phyloP scores from a whole-genome alignment of 2,888 invertebrate genomes.

The Lottia scabra region DNA sequence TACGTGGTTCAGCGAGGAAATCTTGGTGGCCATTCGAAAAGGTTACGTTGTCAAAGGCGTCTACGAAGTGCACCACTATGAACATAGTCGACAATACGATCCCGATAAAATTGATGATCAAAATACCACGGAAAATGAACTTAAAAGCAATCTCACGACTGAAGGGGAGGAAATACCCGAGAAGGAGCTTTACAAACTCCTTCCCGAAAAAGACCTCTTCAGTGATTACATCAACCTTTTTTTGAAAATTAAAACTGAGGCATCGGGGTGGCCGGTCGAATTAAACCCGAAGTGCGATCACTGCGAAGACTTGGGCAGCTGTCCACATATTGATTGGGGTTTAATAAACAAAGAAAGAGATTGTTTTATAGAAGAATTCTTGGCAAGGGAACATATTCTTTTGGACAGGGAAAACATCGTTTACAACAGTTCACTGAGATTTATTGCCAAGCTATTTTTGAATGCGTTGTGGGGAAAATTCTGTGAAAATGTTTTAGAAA shows the following conservation, averaged over 20 bases:
- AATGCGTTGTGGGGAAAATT: too few relatives aligned
- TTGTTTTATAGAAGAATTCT: background rate
- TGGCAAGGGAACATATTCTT: background rate
- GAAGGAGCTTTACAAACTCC: background rate
- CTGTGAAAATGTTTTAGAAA: background rate
- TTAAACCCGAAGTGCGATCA: background rate
- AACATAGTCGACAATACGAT: background rate
- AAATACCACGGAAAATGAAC: background rate
- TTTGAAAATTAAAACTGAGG: background rate
- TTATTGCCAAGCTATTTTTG: background rate
- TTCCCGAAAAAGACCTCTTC: background rate
- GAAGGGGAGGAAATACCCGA: background rate
- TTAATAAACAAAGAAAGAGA: background rate
- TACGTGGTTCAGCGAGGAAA: background rate
- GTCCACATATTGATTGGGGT: background rate
- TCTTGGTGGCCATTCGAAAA: background rate
- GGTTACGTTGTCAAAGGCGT: background rate
- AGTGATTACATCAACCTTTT: background rate
- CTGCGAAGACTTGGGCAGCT: background rate
- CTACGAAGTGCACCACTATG: background rate
- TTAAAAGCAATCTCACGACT: background rate
- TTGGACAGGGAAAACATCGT: background rate
- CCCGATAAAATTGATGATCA: background rate
- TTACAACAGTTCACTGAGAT: background rate
- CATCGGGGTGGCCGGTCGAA: background rate